These are phyloP conservation scores for Drosophila sp. DNA, from an alignment of 1,140 invertebrate genomes.

Conservation along the genomic window DNA sequence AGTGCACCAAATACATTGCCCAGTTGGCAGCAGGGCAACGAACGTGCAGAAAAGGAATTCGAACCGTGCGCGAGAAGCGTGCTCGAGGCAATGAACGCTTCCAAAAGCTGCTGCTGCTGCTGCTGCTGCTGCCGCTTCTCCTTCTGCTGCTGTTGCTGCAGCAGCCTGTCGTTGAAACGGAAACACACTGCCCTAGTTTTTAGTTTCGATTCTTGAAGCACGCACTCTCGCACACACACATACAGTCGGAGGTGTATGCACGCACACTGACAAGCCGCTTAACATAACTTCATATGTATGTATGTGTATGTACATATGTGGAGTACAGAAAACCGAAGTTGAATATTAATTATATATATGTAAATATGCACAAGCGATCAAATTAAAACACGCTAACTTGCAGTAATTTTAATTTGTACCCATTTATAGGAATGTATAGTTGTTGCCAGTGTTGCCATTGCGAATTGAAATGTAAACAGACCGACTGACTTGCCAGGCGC, in stretches of 20 bases:
- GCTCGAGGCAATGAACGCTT: conserved; percentile 50
- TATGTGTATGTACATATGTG: not conserved
- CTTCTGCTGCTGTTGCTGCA: not conserved
- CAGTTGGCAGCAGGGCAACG: conserved; percentile 14
- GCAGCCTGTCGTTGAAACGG: conserved; percentile 68
- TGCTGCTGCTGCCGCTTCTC: conserved; percentile 21
- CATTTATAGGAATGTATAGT: conserved; percentile 3
- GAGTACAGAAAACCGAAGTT: conserved; percentile 33
- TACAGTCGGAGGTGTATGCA: not conserved
- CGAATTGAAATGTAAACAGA: conserved; percentile 69
- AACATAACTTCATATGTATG: conserved; percentile 21
- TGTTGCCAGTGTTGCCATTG: conserved; percentile 33
- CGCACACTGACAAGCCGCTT: conserved; percentile 37
- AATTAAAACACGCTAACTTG: conserved; percentile 51
- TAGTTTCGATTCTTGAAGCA: conserved; percentile 54
- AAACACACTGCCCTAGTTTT: conserved; percentile 84
- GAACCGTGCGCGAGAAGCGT: conserved; percentile 34
- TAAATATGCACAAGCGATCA: conserved; percentile 47
- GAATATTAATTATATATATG: conserved; percentile 59
- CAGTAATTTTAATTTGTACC: conserved; percentile 14
- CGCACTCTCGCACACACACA: conserved; percentile 4
- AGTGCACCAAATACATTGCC: not conserved
- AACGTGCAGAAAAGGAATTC: conserved; percentile 12
- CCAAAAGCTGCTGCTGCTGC: conserved; percentile 38
- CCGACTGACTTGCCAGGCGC: conserved; percentile 49